Percentiles rank a stretch among this genome's conserved stretches.
Evolutionary conservation across 2,113 vertebrate species (phyloP).

Genomic region (Antigone vipio): DNA sequence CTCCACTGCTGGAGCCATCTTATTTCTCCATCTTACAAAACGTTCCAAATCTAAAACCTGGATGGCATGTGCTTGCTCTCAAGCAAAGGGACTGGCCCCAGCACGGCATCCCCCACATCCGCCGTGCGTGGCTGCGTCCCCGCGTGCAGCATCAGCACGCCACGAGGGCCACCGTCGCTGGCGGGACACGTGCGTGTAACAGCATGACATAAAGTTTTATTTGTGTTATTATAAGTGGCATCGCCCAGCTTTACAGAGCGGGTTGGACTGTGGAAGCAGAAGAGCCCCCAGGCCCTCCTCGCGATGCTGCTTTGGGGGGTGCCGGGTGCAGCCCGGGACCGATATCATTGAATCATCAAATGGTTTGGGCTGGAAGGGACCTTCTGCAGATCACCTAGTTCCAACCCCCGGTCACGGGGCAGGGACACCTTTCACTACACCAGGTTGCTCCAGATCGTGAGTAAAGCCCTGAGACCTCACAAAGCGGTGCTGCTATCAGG

Average conservation of each 20-base stretch:
- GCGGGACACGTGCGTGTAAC: background rate
- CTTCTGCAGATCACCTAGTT: background rate
- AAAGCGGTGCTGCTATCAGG: background rate
- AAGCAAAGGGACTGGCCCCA: background rate
- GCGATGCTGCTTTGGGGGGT: background rate
- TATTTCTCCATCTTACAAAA: background rate
- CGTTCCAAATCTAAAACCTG: accelerated
- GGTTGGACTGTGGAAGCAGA: background rate
- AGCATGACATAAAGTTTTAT: slow-evolving; percentile 3
- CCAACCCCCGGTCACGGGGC: background rate
- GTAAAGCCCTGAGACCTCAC: background rate
- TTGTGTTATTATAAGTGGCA: background rate
- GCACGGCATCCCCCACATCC: background rate
- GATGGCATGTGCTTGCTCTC: background rate
- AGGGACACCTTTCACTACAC: background rate
- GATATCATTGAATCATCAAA: background rate
- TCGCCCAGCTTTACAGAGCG: background rate
- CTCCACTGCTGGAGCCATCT: background rate
- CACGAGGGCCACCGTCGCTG: background rate
- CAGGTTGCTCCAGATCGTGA: background rate
- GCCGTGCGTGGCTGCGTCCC: accelerated
- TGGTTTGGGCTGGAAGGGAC: background rate
- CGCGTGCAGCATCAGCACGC: background rate
- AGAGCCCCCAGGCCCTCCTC: background rate
- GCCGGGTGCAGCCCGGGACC: background rate